Percentiles rank a stretch among this genome's conserved stretches.
Evolutionary conservation across 2,888 invertebrate genomes (phyloP).

Genomic region (Allacma fusca): DNA sequence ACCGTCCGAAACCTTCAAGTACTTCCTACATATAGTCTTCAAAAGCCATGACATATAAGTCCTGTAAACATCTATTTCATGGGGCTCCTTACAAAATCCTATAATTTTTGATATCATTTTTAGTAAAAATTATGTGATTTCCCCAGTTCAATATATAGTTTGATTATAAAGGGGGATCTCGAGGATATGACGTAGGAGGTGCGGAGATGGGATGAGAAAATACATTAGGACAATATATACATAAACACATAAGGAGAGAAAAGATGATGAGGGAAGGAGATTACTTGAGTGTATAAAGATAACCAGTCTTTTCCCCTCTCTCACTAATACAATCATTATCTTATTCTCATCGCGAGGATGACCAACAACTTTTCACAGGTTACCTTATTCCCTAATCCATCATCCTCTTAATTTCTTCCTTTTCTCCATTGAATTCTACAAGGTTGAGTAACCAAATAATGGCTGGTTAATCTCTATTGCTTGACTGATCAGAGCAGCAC

Average conservation of each 20-base stretch:
- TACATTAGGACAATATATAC: not conserved
- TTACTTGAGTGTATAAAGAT: not conserved
- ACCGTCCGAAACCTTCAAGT: too few relatives aligned
- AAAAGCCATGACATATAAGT: not conserved
- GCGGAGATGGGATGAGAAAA: too few relatives aligned
- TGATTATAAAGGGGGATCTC: too few relatives aligned
- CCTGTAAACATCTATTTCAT: not conserved
- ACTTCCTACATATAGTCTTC: too few relatives aligned
- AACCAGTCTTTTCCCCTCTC: not conserved
- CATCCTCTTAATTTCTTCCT: slow-evolving; percentile 32
- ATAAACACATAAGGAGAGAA: not conserved
- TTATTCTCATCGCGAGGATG: slow-evolving; percentile 40
- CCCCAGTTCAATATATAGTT: too few relatives aligned
- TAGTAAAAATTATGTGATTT: slow-evolving; percentile 6
- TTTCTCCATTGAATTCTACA: slow-evolving; percentile 17
- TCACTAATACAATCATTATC: slow-evolving; percentile 34
- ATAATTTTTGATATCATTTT: slow-evolving; percentile 16
- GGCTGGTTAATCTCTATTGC: not conserved
- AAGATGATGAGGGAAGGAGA: slow-evolving; percentile 13
- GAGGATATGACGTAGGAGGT: too few relatives aligned
- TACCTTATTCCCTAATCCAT: slow-evolving; percentile 22
- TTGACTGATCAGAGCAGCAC: slow-evolving; percentile 13
- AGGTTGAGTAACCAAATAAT: slow-evolving; percentile 16
- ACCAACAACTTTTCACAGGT: slow-evolving; percentile 41
- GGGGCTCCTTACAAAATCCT: not conserved